These are phyloP conservation scores for Vanessa atalanta DNA, from an alignment of 1,140 invertebrate species.

Conservation along the genomic window DNA sequence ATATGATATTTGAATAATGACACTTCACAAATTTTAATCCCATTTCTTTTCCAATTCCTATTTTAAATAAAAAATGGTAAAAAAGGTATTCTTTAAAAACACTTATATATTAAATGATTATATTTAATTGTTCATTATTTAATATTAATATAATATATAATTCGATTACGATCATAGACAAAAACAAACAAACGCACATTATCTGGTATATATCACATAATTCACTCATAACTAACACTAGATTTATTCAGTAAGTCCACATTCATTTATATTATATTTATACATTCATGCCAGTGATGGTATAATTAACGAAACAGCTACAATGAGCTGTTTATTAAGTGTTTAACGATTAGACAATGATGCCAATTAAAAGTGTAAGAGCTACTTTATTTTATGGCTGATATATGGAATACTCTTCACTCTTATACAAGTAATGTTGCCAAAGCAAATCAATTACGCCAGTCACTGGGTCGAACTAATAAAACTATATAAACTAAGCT, in stretches of 20 bases:
- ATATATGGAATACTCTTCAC: neutral
- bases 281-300: neutral
- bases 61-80: neutral
- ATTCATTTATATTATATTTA: neutral
- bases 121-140: neutral
- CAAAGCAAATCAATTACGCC: slow-evolving; percentile 1
- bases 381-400: no score
- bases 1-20: neutral
- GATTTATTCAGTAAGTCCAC: neutral
- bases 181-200: slow-evolving; percentile 4
- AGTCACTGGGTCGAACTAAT: neutral
- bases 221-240: neutral
- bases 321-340: neutral
- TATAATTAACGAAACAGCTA: neutral
- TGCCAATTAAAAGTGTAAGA: no score
- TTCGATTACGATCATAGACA: neutral
- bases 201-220: slow-evolving; percentile 9
- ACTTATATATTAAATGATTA: no score
- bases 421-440: neutral
- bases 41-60: neutral
- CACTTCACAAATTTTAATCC: neutral
- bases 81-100: neutral
- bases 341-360: no score
- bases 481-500: slow-evolving; percentile 30
- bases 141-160: neutral